A percentile compares a stretch with the other conserved stretches of the same genome.
Conservation (phyloP, 2,888 invertebrate genomes). For the Holacanthella duospinosa region DNA sequence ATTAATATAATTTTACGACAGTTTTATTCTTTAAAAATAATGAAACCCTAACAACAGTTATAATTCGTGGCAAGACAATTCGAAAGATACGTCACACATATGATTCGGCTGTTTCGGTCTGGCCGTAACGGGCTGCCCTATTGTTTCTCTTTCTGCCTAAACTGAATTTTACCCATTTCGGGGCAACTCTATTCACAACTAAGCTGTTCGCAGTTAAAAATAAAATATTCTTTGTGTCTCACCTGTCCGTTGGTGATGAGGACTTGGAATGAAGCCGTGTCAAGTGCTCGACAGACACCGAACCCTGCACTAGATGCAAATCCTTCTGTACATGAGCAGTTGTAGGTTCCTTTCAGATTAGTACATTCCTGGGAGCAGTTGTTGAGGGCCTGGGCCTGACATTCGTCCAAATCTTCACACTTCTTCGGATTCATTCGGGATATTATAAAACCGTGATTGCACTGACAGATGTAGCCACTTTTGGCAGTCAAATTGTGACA, state of each 20-base stretch:
- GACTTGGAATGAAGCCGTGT: slow-evolving; percentile 53
- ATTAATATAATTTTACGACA: too few relatives aligned
- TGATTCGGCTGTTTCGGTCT: too few relatives aligned
- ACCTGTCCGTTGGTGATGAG: slow-evolving; percentile 74
- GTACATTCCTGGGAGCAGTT: slow-evolving; percentile 88
- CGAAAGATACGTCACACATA: too few relatives aligned
- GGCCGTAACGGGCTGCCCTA: too few relatives aligned
- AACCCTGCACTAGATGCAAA: slow-evolving; percentile 65
- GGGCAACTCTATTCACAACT: too few relatives aligned
- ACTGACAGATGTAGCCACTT: slow-evolving; percentile 77
- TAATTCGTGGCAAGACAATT: too few relatives aligned
- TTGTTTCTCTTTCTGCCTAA: too few relatives aligned
- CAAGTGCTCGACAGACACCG: slow-evolving; percentile 67
- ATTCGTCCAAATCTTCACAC: slow-evolving; percentile 84
- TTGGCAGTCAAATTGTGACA: slow-evolving; percentile 72
- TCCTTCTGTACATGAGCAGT: slow-evolving; percentile 75
- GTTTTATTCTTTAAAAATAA: too few relatives aligned
- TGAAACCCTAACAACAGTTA: too few relatives aligned
- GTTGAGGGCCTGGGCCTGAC: slow-evolving; percentile 59
- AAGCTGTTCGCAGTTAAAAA: too few relatives aligned
- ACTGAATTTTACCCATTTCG: too few relatives aligned
- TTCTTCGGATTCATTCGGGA: slow-evolving; percentile 67
- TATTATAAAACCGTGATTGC: slow-evolving; percentile 75
- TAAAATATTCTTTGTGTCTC: too few relatives aligned
- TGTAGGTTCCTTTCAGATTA: slow-evolving; percentile 80